Evolutionary conservation across 2,113 vertebrate species (phyloP).

Genomic region (Gymnobelideus leadbeateri): DNA sequence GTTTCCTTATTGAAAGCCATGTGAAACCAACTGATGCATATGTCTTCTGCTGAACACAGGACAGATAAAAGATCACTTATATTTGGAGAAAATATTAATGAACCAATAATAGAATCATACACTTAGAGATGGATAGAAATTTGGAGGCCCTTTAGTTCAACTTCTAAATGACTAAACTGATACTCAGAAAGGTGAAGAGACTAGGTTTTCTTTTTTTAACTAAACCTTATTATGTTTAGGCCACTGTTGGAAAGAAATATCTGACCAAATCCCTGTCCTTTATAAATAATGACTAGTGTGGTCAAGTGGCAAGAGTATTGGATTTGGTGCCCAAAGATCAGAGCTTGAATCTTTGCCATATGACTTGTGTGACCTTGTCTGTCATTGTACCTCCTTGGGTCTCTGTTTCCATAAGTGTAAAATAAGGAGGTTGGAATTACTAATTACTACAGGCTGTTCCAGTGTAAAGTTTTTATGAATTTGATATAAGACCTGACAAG

Average conservation of each 20-base stretch:
- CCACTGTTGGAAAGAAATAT: neutral
- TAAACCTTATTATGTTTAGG: neutral
- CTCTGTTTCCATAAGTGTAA: neutral
- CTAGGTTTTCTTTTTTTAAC: neutral
- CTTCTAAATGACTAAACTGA: neutral
- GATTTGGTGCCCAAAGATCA: neutral
- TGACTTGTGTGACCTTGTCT: no score
- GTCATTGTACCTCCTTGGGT: neutral
- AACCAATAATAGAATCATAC: neutral
- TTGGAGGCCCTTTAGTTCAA: neutral
- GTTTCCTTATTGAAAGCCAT: neutral
- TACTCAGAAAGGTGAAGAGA: neutral
- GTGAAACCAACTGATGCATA: neutral
- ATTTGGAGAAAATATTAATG: neutral
- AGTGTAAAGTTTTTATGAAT: neutral
- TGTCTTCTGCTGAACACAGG: neutral
- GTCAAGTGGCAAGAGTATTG: neutral
- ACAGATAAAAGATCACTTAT: neutral
- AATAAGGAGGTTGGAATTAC: no score
- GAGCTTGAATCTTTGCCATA: no score
- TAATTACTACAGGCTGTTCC: neutral
- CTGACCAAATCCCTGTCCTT: neutral
- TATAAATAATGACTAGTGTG: neutral
- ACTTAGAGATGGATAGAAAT: neutral
- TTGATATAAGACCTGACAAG: neutral